These are phyloP conservation scores for Sympetrum striolatum DNA, from an alignment of 2,888 invertebrate genomes.

Conservation along the genomic window DNA sequence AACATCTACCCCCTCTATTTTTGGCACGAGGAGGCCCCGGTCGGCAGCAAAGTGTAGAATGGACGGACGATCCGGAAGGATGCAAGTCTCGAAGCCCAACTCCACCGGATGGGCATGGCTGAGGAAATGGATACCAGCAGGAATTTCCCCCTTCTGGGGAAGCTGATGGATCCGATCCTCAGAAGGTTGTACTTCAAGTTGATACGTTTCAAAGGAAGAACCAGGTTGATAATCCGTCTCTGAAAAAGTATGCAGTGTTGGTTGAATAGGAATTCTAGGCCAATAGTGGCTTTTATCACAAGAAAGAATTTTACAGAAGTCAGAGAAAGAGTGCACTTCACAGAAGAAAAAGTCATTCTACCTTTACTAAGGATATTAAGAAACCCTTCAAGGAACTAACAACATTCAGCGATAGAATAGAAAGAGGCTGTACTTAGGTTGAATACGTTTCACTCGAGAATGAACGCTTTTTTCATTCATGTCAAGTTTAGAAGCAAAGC, in stretches of 20 bases:
- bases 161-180: slow-evolving; percentile 44
- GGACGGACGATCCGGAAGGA: slow-evolving; percentile 54
- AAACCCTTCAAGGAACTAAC: slow-evolving; percentile 20
- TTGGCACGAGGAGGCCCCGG: slow-evolving; percentile 45
- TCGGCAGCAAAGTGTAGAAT: slow-evolving; percentile 54
- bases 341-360: slow-evolving; percentile 23
- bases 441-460: background rate
- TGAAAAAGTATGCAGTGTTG: slow-evolving; percentile 18
- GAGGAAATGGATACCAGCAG: slow-evolving; percentile 44
- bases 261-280: slow-evolving; percentile 1
- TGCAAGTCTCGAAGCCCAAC: slow-evolving; percentile 44
- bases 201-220: slow-evolving; percentile 30
- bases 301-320: background rate
- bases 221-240: slow-evolving; percentile 19
- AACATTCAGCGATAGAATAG: background rate
- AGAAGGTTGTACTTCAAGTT: slow-evolving; percentile 26
- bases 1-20: slow-evolving; percentile 39
- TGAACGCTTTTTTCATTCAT: background rate
- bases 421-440: background rate
- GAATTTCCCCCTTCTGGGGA: slow-evolving; percentile 46
- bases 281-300: background rate
- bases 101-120: slow-evolving; percentile 34
- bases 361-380: slow-evolving; percentile 8
- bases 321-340: background rate
- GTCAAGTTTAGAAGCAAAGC: slow-evolving; percentile 14